Evolutionary conservation across 2,113 vertebrate genomes (phyloP).

Genomic region (Cygnus buccinator): DNA sequence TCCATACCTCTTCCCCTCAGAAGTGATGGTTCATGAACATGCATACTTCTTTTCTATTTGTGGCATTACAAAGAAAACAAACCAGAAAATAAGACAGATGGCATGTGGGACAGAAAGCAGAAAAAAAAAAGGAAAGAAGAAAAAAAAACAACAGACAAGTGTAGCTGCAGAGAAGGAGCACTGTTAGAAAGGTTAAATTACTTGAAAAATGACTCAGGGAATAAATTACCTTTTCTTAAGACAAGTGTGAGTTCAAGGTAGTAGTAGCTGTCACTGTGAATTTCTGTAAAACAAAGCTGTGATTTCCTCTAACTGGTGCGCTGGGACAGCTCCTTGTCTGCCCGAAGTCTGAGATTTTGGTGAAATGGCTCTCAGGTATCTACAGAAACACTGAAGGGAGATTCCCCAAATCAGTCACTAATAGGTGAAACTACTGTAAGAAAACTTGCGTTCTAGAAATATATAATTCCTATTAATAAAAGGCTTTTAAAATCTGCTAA

Average conservation of each 20-base stretch:
- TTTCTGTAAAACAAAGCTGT: neutral
- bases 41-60: neutral
- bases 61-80: constrained; percentile 13
- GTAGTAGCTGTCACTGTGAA: neutral
- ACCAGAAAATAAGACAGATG: constrained; percentile 31
- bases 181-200: neutral
- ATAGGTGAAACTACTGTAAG: neutral
- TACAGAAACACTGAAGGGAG: neutral
- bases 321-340: neutral
- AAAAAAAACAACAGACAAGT: neutral
- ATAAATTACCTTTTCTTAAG: neutral
- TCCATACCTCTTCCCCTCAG: neutral
- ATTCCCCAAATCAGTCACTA: neutral
- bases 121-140: neutral
- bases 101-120: neutral
- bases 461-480: neutral
- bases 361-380: neutral
- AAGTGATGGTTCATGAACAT: neutral
- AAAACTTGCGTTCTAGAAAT: neutral
- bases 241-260: neutral
- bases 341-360: neutral
- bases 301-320: neutral
- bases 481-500: neutral
- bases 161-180: neutral
- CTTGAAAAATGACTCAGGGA: neutral